phyloP scores from a whole-genome alignment of 2,888 invertebrate species.

The Seladonia tumulorum region DNA sequence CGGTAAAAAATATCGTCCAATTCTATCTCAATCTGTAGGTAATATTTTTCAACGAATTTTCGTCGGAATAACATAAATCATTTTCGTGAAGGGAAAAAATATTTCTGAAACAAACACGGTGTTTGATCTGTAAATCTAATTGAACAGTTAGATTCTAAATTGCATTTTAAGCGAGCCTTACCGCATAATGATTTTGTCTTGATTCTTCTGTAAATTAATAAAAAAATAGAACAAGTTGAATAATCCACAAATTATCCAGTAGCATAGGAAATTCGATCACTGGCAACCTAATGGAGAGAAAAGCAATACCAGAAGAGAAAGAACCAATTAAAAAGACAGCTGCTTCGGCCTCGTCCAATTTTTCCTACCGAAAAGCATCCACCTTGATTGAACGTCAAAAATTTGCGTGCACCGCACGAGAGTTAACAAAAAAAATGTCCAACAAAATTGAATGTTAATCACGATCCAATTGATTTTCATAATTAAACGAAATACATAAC shows the following conservation, averaged over 20 bases:
- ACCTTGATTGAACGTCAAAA: neutral
- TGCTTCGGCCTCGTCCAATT: neutral
- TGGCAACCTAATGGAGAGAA: neutral
- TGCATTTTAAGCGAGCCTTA: neutral
- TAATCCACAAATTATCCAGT: neutral
- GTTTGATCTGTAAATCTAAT: neutral
- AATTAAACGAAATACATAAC: neutral
- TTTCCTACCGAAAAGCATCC: neutral
- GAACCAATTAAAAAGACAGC: neutral
- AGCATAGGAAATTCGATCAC: neutral
- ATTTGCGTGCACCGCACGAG: neutral
- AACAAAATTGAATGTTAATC: too few species aligned
- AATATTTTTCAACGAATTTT: neutral
- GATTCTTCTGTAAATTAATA: neutral
- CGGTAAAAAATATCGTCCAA: neutral
- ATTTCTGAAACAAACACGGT: neutral
- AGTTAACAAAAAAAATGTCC: neutral
- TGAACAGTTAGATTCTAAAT: neutral
- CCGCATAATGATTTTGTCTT: neutral
- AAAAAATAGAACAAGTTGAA: neutral
- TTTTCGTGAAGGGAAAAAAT: neutral
- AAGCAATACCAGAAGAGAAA: neutral
- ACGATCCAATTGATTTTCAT: neutral
- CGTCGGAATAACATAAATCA: neutral
- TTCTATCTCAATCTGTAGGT: neutral